Base-by-base conservation (phyloP, 2,797 vertebrate genomes). In the Pteronotus mesoamericanus region DNA sequence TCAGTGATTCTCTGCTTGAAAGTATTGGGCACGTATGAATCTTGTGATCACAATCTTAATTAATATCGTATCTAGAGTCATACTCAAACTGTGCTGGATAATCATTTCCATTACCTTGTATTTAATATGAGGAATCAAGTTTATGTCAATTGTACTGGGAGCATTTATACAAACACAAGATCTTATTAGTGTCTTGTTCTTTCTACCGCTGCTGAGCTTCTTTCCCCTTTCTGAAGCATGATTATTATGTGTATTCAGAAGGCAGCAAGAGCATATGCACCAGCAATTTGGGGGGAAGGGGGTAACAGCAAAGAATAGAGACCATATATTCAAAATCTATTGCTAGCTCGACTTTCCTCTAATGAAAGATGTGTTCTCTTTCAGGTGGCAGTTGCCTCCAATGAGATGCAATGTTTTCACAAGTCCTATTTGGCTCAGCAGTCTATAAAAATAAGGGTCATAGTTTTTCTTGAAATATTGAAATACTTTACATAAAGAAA, bases 401-500 rank as follows among this genome's bases (percentile, higher is more conserved):
- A 79, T 53, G 84, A 96, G 46, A 90, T 59, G 29, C 24, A 87
- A 57, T 85, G 42, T 92, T 94, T 85, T 71, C n/a, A 89, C 48
- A 53, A 84, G 57, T 89, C 29, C 19, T 79, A 37, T 79, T 92
- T 29, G 42, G 86, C n/a, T 64, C 39, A 77, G 29, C 39, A 83
- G 89, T 89, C 77, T 92, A 8, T 22, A 86, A 69, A 96, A 96
- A 95, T 87, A 87, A 95, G 66, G 69, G 90, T 82, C 83, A 91
- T 26, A 61, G 59, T 32, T 96, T 87, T 95, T 72, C 84, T 80
- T 96, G 92, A 96, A 97, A 95, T 66, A 95, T 5, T 80, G 11
- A 93, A 78, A 53, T 82, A 32, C 89, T 97, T 95, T 95, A 92
- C 86, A 94, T 95, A 95, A 96, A 51, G 78, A 95, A 92, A 96